These are phyloP conservation scores for Pseudochirops corinnae DNA, from an alignment of 2,797 vertebrate genomes.

Conservation along the genomic window DNA sequence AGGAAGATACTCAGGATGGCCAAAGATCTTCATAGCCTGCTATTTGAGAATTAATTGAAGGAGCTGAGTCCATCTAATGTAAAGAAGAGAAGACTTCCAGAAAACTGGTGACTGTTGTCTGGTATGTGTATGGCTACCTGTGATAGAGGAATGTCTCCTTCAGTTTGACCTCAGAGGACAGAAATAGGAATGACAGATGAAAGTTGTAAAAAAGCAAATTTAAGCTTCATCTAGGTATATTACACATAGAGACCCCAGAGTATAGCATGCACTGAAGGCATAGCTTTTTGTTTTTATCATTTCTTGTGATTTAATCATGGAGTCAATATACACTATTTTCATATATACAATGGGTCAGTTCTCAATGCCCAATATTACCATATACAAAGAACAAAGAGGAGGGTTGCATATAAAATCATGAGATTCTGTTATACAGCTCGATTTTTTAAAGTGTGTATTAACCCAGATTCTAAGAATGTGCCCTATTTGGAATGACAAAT, in stretches of 20 bases:
- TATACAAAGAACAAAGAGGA: too few species aligned
- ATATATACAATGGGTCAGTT: too few species aligned
- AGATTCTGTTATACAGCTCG: too few species aligned
- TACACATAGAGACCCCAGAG: background rate
- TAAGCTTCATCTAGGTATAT: background rate
- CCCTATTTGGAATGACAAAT: background rate
- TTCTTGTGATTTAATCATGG: too few species aligned
- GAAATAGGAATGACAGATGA: background rate
- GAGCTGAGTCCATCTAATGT: background rate
- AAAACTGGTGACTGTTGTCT: background rate
- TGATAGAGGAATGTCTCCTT: background rate
- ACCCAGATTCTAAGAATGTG: too few species aligned
- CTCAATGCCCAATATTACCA: too few species aligned
- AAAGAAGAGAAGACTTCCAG: background rate
- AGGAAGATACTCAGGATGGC: background rate
- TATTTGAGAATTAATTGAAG: background rate
- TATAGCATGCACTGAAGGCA: too few species aligned
- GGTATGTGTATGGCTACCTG: background rate
- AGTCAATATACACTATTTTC: too few species aligned
- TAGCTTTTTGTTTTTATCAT: too few species aligned
- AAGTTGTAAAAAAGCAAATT: background rate
- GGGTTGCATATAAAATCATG: too few species aligned
- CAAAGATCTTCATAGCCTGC: background rate
- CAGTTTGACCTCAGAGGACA: background rate
- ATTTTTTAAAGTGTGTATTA: too few species aligned